phyloP scores from a whole-genome alignment of 2,797 vertebrate genomes.

The Ateles fusciceps region DNA sequence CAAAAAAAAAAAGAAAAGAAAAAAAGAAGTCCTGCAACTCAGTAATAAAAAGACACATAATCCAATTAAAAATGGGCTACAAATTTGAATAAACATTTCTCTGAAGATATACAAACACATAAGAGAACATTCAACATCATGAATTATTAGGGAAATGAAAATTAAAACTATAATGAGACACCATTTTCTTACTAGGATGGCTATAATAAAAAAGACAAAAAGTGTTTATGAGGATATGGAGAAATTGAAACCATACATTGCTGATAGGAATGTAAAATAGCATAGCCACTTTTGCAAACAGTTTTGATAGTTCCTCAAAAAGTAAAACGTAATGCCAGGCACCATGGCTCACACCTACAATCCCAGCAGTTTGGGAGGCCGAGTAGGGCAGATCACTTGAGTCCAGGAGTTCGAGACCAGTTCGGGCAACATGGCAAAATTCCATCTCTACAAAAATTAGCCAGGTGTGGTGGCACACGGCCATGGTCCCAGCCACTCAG shows the following conservation, averaged over 20 bases:
- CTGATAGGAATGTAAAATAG: neutral
- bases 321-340: neutral
- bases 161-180: conserved; percentile 19
- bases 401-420: too few species aligned
- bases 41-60: conserved; percentile 31
- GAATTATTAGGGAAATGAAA: conserved; percentile 45
- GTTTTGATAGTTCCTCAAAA: neutral
- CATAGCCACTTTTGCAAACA: neutral
- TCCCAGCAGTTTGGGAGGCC: too few species aligned
- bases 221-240: neutral
- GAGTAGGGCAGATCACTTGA: too few species aligned
- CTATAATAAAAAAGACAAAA: neutral
- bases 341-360: too few species aligned
- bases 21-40: conserved; percentile 6
- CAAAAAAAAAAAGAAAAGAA: too few species aligned
- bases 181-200: neutral
- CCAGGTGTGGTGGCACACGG: too few species aligned
- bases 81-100: conserved; percentile 25
- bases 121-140: conserved; percentile 7
- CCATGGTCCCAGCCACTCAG: too few species aligned
- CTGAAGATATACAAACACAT: neutral
- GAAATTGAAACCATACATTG: neutral
- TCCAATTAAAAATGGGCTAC: neutral
- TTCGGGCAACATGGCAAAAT: too few species aligned
- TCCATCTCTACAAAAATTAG: too few species aligned